A percentile compares a stretch with the other conserved stretches of the same genome.
phyloP scores from a whole-genome alignment of 1,140 invertebrate genomes.

The Euwallacea similis region DNA sequence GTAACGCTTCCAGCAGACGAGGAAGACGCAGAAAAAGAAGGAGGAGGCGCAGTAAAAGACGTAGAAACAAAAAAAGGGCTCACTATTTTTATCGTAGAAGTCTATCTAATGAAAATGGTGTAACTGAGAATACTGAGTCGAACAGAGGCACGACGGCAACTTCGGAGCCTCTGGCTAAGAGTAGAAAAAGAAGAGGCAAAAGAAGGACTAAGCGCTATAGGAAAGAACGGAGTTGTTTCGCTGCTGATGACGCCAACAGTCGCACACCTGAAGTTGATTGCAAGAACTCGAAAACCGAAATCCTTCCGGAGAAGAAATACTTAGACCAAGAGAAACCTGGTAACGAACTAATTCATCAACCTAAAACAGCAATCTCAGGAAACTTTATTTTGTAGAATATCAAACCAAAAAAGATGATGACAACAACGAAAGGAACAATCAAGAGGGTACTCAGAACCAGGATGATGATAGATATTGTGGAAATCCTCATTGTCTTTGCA shows the following conservation, averaged over 20 bases:
- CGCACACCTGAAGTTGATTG: neutral
- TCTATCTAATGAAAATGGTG: neutral
- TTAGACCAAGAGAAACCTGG: neutral
- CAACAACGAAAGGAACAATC: neutral
- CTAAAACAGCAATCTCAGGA: neutral
- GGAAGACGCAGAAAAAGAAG: slow-evolving; percentile 13
- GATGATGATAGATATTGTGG: too few relatives aligned
- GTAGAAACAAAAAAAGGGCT: neutral
- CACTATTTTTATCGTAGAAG: neutral
- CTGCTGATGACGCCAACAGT: neutral
- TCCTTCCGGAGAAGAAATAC: neutral
- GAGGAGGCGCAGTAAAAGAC: slow-evolving; percentile 9
- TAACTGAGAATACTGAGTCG: neutral
- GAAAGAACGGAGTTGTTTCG: neutral
- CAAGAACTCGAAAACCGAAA: neutral
- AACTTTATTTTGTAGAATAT: neutral
- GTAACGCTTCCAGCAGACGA: neutral
- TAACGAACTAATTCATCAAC: neutral
- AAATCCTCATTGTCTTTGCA: too few relatives aligned
- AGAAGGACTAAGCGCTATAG: neutral
- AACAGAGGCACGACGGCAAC: neutral
- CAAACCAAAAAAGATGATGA: slow-evolving; percentile 13
- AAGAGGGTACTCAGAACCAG: neutral
- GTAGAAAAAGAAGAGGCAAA: neutral
- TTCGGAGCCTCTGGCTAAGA: slow-evolving; percentile 17